Evolutionary conservation across 2,888 invertebrate genomes (phyloP).

Genomic region (Aphidoletes aphidimyza): DNA sequence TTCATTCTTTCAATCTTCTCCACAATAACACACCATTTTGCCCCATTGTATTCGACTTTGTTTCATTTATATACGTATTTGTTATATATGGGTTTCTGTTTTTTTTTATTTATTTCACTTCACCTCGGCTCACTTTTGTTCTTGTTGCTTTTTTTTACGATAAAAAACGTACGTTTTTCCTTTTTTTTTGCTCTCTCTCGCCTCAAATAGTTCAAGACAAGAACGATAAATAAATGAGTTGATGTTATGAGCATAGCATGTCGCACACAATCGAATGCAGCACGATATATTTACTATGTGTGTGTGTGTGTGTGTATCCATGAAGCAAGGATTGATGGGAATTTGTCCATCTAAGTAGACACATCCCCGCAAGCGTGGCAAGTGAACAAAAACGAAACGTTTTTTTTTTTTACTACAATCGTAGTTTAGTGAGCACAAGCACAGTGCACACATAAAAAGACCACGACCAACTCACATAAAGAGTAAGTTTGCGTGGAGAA

Average conservation of each 20-base stretch:
- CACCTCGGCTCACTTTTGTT: not conserved
- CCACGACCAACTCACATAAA: not conserved
- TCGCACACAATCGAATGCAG: not conserved
- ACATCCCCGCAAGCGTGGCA: constrained; percentile 6
- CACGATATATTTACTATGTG: too few species aligned
- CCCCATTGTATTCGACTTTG: constrained; percentile 31
- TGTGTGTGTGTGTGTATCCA: too few species aligned
- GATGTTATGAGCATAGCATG: constrained; percentile 34
- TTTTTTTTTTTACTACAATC: constrained; percentile 36
- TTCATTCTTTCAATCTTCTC: not conserved
- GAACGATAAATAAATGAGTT: not conserved
- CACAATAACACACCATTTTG: constrained; percentile 11
- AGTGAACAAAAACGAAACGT: not conserved
- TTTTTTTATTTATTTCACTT: not conserved
- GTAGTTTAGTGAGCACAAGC: too few species aligned
- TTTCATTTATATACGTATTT: constrained; percentile 30
- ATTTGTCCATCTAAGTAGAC: not conserved
- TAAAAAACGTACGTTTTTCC: not conserved
- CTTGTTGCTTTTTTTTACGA: not conserved
- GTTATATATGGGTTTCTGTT: not conserved
- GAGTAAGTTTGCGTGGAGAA: constrained; percentile 20
- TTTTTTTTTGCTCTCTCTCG: not conserved
- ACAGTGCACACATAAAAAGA: not conserved
- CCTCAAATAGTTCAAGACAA: not conserved
- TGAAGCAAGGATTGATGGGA: constrained; percentile 45